phyloP scores from a whole-genome alignment of 2,888 invertebrate genomes.

The Himalopsyche anomala region DNA sequence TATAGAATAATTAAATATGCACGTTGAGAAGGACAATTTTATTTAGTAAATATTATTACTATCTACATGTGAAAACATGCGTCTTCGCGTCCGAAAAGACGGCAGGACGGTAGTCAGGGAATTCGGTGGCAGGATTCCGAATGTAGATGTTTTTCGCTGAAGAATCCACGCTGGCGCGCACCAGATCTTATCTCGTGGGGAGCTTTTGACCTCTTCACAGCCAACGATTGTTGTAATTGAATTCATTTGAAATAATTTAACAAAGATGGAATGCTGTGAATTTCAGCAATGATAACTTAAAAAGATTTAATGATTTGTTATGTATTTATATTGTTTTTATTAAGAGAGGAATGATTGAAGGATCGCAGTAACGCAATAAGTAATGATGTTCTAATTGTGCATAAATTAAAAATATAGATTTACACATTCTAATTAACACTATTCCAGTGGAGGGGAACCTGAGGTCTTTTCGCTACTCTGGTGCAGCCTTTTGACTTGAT shows the following conservation, averaged over 20 bases:
- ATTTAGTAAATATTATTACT: constrained; percentile 55
- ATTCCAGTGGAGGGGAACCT: no score
- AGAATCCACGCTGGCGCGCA: constrained; percentile 58
- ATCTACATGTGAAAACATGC: constrained; percentile 63
- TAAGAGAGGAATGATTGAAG: no score
- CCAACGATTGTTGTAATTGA: neutral
- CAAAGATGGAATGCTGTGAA: no score
- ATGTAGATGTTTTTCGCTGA: constrained; percentile 57
- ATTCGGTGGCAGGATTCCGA: constrained; percentile 60
- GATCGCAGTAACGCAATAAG: no score
- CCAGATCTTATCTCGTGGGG: constrained; percentile 56
- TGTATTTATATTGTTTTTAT: no score
- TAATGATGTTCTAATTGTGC: no score
- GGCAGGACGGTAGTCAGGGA: constrained; percentile 58
- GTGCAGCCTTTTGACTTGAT: no score
- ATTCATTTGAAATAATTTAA: neutral
- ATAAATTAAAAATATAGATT: no score
- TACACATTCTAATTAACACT: no score
- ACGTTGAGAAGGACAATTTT: constrained; percentile 49
- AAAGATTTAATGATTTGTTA: no score
- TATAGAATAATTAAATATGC: neutral
- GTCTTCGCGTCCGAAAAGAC: constrained; percentile 41
- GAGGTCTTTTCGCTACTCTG: no score
- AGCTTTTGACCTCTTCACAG: constrained; percentile 50
- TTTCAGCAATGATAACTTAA: no score